These are phyloP conservation scores for Anastrepha ludens DNA, from an alignment of 1,140 invertebrate genomes.

Conservation along the genomic window DNA sequence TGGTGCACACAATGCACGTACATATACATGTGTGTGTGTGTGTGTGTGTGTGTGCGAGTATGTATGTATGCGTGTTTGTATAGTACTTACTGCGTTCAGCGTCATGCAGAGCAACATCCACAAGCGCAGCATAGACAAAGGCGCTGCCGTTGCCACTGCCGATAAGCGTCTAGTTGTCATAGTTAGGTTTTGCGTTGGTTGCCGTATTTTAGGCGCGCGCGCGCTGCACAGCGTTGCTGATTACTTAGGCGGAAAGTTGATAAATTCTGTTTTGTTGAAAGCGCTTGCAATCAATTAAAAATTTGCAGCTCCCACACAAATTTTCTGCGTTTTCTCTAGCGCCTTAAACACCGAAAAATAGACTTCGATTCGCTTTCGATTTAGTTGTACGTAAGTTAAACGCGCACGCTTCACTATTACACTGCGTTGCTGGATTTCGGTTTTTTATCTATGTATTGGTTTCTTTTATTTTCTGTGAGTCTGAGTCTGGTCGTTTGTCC, in stretches of 20 bases:
- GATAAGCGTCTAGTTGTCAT: conserved; percentile 8
- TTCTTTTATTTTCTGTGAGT: not conserved
- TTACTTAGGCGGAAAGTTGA: not conserved
- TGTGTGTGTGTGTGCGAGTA: not conserved
- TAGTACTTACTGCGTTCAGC: conserved; percentile 42
- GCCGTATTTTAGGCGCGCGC: conserved; percentile 18
- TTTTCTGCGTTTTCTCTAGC: not conserved
- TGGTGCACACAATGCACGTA: not conserved
- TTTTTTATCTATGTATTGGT: not conserved
- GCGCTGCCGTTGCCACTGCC: not conserved
- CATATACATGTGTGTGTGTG: not conserved
- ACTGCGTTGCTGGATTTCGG: not conserved
- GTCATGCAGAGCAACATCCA: conserved; percentile 41
- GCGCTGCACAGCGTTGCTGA: not conserved
- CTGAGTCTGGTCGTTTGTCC: conserved; percentile 42
- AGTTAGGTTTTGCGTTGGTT: not conserved
- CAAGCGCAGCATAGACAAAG: conserved; percentile 21
- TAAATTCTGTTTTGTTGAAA: not conserved
- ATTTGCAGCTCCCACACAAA: not conserved
- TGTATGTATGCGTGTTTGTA: not conserved
- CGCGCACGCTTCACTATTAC: conserved; percentile 3
- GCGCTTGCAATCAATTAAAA: not conserved
- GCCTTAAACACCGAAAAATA: conserved; percentile 15
- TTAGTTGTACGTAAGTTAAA: not conserved
- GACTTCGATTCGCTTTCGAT: not conserved